Evolutionary conservation across 2,888 invertebrate species (phyloP), one percentile per base, ranked within the genome.

Genomic region (Halictus ligatus): DNA sequence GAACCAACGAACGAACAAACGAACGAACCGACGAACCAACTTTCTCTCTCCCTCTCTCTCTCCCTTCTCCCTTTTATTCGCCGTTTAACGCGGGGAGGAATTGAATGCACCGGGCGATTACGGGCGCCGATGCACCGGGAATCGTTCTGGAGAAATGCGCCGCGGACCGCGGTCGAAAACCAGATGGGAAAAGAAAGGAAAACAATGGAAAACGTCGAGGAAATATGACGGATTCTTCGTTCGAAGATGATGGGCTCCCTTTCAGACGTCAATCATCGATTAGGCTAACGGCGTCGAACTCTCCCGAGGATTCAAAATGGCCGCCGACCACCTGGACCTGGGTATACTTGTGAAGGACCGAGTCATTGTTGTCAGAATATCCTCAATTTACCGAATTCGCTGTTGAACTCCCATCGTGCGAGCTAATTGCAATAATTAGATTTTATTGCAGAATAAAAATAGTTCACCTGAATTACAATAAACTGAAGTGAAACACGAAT

Each of bases 211-310:
- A 6, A 18, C 72, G 18, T 1, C 3, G 15, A 58, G 79, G 50
- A 71, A 78, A 78, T 69, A 85, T 50, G 76, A 81, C 60, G 80
- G 78, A 80, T 78, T 60, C 50, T 40, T 64, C 40, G 25, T 15
- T 46, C 43, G 60, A 81, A 73, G 75, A 85, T 82, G 90, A 89
- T 81, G 29, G 64, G 15, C 29, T 15, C 7, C 67, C 7, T 84
- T 91, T 91, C 60, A 76, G n/a, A 89, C 85, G 89, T 89, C 90
- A 81, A 92, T 93, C 93, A 93, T 91, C 89, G 78, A 90, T 88
- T 67, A 75, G 83, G 80, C 81, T 21, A 54, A 54, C 54, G 10
- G 54, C 54, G 21, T 54, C 54, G 21, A 54, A 21, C 54, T 54
- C 54, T 54, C 54, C 54, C 21, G 21, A 54, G 10, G 54, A 54